These are phyloP conservation scores for Ectemnius continuus DNA, from an alignment of 2,888 invertebrate species.

Conservation along the genomic window DNA sequence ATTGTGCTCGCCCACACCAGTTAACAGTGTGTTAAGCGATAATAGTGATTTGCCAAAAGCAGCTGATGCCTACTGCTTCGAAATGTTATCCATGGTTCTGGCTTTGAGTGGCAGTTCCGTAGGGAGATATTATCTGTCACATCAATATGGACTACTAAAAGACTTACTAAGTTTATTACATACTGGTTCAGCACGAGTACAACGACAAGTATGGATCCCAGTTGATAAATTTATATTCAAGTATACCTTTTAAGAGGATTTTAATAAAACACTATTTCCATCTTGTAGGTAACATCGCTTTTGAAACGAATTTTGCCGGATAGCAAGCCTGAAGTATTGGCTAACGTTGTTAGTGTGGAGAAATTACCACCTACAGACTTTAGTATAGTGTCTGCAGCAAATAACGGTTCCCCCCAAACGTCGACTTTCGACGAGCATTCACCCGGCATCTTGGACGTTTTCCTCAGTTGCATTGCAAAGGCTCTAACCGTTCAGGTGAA, in stretches of 20 bases:
- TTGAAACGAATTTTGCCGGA: constrained; percentile 93
- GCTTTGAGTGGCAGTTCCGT: constrained; percentile 96
- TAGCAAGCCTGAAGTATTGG: constrained; percentile 90
- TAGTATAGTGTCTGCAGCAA: constrained; percentile 84
- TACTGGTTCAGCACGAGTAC: constrained; percentile 96
- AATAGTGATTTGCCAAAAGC: constrained; percentile 79
- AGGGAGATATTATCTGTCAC: constrained; percentile 93
- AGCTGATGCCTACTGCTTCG: constrained; percentile 97
- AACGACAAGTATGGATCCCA: constrained; percentile 86
- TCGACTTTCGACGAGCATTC: constrained; percentile 80
- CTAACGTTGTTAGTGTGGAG: constrained; percentile 86
- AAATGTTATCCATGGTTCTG: constrained; percentile 96
- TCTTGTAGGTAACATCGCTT: constrained; percentile 85
- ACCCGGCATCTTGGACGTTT: constrained; percentile 91
- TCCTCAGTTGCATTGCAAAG: constrained; percentile 94
- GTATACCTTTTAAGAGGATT: too few relatives aligned
- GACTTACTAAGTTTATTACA: constrained; percentile 93
- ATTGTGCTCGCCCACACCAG: constrained; percentile 79
- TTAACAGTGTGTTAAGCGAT: constrained; percentile 73
- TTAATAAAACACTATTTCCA: constrained; percentile 13
- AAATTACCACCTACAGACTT: constrained; percentile 87
- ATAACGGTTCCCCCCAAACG: constrained; percentile 77
- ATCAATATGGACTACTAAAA: constrained; percentile 90
- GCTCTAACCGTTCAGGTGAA: constrained; percentile 94
- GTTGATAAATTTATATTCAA: too few relatives aligned